Conservation (phyloP, 2,113 vertebrate genomes). For the Albula glossodonta region DNA sequence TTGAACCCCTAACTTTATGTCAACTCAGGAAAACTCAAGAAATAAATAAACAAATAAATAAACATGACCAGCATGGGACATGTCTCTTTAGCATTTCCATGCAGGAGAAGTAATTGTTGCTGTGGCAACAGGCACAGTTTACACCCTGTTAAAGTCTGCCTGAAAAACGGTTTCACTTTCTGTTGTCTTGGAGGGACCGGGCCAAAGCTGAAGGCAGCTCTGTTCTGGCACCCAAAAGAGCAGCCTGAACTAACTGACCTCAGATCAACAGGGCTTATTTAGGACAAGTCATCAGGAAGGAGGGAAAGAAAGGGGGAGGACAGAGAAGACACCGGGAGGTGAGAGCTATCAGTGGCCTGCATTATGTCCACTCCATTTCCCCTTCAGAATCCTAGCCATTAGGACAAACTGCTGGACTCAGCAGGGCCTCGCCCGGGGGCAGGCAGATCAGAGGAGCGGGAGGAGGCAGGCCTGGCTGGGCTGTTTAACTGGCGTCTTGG, state of each 20-base stretch:
- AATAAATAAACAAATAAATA: background rate
- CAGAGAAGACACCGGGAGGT: background rate
- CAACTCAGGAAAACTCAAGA: background rate
- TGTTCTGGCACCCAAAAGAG: background rate
- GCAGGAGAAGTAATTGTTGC: background rate
- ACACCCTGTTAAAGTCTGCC: background rate
- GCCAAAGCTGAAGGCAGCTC: background rate
- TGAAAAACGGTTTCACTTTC: background rate
- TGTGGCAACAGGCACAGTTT: background rate
- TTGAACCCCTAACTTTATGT: background rate
- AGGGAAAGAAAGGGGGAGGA: background rate
- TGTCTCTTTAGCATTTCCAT: background rate
- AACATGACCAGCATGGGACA: background rate
- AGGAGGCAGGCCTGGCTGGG: background rate
- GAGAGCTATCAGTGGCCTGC: constrained; percentile 1
- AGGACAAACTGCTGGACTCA: constrained; percentile 4
- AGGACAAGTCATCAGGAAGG: background rate
- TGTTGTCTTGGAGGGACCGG: background rate
- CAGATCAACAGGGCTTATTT: background rate
- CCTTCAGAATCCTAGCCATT: background rate
- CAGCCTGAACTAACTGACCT: background rate
- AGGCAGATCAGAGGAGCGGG: background rate
- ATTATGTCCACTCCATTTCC: constrained; percentile 25
- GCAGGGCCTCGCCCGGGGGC: background rate
- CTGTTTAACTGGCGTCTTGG: background rate